Conservation (phyloP, 92 coral and sea anemone species). For the Parazoanthus darwini region DNA sequence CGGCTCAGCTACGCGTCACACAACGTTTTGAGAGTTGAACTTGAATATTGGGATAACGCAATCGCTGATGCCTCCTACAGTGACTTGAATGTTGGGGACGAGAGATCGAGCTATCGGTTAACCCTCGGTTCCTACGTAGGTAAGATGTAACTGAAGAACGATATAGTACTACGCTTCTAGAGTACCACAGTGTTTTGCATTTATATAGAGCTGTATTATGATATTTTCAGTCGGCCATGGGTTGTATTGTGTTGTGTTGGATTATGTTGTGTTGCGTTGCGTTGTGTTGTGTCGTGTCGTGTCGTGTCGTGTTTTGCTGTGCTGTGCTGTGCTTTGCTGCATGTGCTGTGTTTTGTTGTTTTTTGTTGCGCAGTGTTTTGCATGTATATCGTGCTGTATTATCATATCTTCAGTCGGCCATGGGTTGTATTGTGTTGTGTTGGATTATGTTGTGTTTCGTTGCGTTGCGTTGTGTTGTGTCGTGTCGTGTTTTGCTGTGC, state of each 20-base stretch:
- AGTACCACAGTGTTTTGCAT: background rate
- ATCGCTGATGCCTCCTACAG: background rate
- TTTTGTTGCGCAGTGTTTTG: too few species aligned
- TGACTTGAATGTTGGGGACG: slow-evolving; percentile 25
- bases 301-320: too few species aligned
- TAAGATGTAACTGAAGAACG: background rate
- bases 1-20: slow-evolving; percentile 13
- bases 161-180: background rate
- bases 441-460: too few species aligned
- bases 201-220: background rate
- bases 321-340: too few species aligned
- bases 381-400: too few species aligned
- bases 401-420: too few species aligned
- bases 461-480: too few species aligned
- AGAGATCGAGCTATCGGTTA: background rate
- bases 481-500: too few species aligned
- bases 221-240: background rate
- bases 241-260: background rate
- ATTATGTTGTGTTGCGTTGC: background rate
- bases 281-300: background rate
- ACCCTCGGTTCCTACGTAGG: slow-evolving; percentile 14
- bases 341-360: too few species aligned
- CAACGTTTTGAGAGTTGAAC: slow-evolving; percentile 19
- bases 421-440: too few species aligned
- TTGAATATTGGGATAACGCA: slow-evolving; percentile 9